Percentiles rank a stretch among this genome's conserved stretches.
These are phyloP conservation scores for western clawed frog (Xenopus tropicalis) DNA, from an alignment of 2,113 vertebrate genomes.

Conservation along the genomic window DNA sequence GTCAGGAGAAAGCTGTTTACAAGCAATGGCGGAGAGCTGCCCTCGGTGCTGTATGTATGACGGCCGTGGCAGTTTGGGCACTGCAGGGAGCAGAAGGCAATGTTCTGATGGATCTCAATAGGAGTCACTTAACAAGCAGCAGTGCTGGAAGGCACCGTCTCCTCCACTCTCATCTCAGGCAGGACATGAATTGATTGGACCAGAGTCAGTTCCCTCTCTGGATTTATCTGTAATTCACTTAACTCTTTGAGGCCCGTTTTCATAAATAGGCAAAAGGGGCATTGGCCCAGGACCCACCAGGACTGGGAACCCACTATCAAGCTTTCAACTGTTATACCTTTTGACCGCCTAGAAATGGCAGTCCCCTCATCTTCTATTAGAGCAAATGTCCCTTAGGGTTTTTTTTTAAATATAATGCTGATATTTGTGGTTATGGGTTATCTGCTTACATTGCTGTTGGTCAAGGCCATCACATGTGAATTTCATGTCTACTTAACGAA, in stretches of 20 bases:
- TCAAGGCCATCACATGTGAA: no score
- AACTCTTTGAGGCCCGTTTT: not conserved
- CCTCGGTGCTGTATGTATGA: not conserved
- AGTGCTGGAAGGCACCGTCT: slow-evolving; percentile 17
- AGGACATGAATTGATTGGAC: slow-evolving; percentile 40
- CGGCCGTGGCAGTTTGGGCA: not conserved
- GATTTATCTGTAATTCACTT: not conserved
- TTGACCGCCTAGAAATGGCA: no score
- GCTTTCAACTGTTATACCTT: no score
- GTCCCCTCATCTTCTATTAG: no score
- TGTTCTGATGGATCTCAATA: not conserved
- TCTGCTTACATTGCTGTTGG: no score
- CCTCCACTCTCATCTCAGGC: slow-evolving; percentile 17
- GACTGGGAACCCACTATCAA: no score
- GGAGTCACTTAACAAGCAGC: slow-evolving; percentile 27
- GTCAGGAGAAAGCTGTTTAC: not conserved
- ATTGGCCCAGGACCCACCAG: no score
- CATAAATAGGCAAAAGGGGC: no score
- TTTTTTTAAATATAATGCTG: no score
- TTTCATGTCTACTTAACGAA: no score
- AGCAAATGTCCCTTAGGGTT: no score
- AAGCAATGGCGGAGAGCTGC: not conserved
- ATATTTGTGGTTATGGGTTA: no score
- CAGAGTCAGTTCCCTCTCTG: slow-evolving; percentile 10
- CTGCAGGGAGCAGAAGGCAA: not conserved